Evolutionary conservation across 2,888 invertebrate species (phyloP), one percentile per base, ranked within the genome.

Genomic region (Trilocha varians): DNA sequence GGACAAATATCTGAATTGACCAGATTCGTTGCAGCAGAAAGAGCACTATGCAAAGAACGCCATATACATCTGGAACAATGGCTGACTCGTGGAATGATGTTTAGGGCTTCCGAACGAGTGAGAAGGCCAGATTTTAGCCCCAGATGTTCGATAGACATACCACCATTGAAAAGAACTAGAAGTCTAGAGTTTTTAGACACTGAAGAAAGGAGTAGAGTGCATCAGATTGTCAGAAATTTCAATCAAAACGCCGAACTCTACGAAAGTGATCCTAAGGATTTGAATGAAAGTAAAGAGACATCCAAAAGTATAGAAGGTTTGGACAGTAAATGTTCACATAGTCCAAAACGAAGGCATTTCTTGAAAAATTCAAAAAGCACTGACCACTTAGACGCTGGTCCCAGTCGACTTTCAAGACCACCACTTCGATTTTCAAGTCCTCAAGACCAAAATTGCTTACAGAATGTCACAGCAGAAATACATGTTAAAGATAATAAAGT

Each of bases 1-100:
- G 91, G 91, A 13, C 90, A 91, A 65, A 89, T 93, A 53, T 89
- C 91, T 3, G 89, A 91, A 49, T 63, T 93, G 40, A 91, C 91
- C 0, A 88, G 90, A 54, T 88, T 89, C 44, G 88, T 92, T 1
- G 90, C 89, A 1, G 88, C 87, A 0, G 91, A 91, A 58, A 79
- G 90, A 52, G 86, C 87, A 0, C 71, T 88, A 42, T 90, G 91
- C 58, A 82, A 88, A 41, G 90, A 90, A 46, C 84, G 91, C 39
- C 90, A 91, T 45, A 77, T 87, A 40, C 90, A 91, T 62, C 75
- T 93, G 42, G 92, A 92, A 53, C 91, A 92, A 52, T 92, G 91
- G 87, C 59, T 93, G 9, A 88, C 88, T 5, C 78, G 92, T 53
- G 90, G 91, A 34, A 87, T 88, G 50, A 78, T 88, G 57, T 88